Evolutionary conservation across 2,797 vertebrate genomes (phyloP).

Genomic region (Lates japonicus): DNA sequence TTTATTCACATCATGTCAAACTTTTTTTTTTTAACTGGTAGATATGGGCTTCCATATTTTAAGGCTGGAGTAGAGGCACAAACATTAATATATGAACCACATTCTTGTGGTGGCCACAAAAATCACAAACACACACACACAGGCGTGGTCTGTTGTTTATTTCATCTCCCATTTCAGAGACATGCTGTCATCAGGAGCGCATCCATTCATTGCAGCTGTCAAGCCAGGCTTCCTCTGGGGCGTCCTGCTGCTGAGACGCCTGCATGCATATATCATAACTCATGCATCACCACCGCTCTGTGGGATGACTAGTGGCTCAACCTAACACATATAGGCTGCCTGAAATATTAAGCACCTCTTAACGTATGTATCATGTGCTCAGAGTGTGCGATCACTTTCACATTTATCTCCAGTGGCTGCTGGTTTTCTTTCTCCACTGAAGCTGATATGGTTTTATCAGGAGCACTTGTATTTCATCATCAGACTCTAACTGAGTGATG

Average conservation of each 20-base stretch:
- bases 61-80: background rate
- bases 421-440: background rate
- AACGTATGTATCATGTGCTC: background rate
- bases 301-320: slow-evolving; percentile 31
- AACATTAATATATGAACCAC: slow-evolving; percentile 26
- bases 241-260: slow-evolving; percentile 56
- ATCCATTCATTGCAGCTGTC: slow-evolving; percentile 52
- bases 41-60: background rate
- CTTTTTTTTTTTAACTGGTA: background rate
- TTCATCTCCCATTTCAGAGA: slow-evolving; percentile 48
- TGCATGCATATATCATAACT: slow-evolving; percentile 45
- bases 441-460: background rate
- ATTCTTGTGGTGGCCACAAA: slow-evolving; percentile 2
- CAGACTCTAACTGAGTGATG: background rate
- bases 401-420: background rate
- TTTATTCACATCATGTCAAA: background rate
- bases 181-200: slow-evolving; percentile 56
- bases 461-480: background rate
- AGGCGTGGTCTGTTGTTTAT: slow-evolving; percentile 32
- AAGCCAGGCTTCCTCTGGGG: slow-evolving; percentile 52
- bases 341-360: slow-evolving; percentile 24
- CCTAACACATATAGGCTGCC: slow-evolving; percentile 28
- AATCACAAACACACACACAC: slow-evolving; percentile 23
- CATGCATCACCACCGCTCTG: slow-evolving; percentile 28
- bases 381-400: background rate